Conservation (phyloP, 2,797 vertebrate species). For the Sebastes diaconus region DNA sequence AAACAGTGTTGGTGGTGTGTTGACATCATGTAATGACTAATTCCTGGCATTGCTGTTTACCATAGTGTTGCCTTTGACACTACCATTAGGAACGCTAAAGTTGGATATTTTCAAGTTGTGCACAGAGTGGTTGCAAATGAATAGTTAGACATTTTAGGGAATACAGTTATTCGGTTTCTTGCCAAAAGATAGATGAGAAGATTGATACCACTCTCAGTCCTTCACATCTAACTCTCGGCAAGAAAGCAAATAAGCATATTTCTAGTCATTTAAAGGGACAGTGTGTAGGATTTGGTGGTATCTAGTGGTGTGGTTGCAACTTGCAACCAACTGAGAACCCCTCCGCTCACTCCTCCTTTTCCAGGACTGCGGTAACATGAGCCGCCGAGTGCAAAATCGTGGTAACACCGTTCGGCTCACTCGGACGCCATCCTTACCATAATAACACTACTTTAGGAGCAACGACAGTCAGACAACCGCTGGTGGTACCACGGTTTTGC, state of each 20-base stretch:
- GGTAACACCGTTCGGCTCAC: too few species aligned
- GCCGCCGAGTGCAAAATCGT: too few species aligned
- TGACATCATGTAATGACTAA: neutral
- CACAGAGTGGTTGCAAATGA: neutral
- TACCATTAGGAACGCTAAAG: rapidly evolving
- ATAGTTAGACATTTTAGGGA: neutral
- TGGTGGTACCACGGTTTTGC: too few species aligned
- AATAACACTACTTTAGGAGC: too few species aligned
- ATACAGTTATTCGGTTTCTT: neutral
- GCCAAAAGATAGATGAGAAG: neutral
- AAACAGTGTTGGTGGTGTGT: neutral
- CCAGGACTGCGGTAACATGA: rapidly evolving
- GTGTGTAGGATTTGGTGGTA: too few species aligned
- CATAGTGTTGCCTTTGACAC: neutral
- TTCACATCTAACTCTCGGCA: neutral
- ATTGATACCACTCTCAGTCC: neutral
- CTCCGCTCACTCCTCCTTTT: too few species aligned
- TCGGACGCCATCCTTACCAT: too few species aligned
- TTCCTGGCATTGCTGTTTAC: neutral
- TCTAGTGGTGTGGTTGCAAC: too few species aligned
- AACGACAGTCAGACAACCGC: rapidly evolving
- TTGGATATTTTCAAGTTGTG: neutral
- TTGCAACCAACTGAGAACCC: too few species aligned
- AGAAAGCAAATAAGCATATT: neutral
- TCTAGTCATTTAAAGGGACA: neutral